phyloP scores from a whole-genome alignment of 2,113 vertebrate species.

The Zingel zingel region DNA sequence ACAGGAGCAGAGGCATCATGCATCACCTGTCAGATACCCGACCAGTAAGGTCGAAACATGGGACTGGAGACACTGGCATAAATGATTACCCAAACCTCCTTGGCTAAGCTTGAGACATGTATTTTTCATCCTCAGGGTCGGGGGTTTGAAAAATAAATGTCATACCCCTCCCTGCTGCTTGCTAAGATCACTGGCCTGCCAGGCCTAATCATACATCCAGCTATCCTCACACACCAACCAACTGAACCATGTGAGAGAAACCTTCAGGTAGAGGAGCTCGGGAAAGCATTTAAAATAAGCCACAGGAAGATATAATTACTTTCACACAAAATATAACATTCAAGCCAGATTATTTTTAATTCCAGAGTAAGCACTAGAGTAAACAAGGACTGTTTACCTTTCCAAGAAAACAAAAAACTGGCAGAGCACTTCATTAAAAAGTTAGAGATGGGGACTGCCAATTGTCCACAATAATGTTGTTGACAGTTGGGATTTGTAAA shows the following conservation, averaged over 20 bases:
- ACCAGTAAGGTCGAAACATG: constrained; percentile 70
- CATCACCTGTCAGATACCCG: constrained; percentile 74
- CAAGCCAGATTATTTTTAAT: constrained; percentile 14
- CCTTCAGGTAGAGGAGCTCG: constrained; percentile 28
- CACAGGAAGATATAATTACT: constrained; percentile 19
- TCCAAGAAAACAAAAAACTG: constrained; percentile 38
- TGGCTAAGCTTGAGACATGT: constrained; percentile 74
- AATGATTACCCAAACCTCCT: constrained; percentile 78
- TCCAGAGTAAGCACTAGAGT: constrained; percentile 13
- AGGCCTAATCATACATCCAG: constrained; percentile 72
- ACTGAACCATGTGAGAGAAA: constrained; percentile 59
- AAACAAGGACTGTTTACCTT: constrained; percentile 56
- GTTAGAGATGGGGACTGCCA: constrained; percentile 36
- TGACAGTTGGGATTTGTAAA: constrained; percentile 52
- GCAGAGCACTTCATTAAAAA: constrained; percentile 54
- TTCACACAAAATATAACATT: constrained; percentile 17
- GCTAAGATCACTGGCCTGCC: constrained; percentile 75
- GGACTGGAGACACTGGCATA: constrained; percentile 74
- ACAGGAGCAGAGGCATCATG: constrained; percentile 52
- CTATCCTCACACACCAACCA: constrained; percentile 48
- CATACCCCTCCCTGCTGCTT: constrained; percentile 69
- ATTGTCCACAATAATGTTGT: constrained; percentile 35
- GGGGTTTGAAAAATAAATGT: constrained; percentile 82
- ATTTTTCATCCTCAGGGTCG: constrained; percentile 80
- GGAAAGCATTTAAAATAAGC: constrained; percentile 50